A percentile compares a stretch with the other conserved stretches of the same genome.
phyloP scores from a whole-genome alignment of 2,797 vertebrate species.

The Rhynchonycteris naso region DNA sequence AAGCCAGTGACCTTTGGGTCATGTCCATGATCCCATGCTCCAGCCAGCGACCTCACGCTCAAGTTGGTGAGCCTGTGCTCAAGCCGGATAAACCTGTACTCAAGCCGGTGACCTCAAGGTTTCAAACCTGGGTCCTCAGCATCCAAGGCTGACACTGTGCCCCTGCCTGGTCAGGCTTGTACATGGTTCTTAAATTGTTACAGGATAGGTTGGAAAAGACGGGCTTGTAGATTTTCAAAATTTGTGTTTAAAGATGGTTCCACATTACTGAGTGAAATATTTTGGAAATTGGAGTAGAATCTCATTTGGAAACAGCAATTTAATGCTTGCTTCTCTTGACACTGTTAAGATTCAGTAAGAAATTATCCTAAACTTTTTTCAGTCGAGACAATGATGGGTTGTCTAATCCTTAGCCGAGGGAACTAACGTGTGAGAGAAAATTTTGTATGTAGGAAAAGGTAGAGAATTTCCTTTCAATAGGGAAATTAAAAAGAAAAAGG shows the following conservation, averaged over 20 bases:
- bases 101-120: no score
- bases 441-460: background rate
- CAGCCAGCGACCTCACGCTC: no score
- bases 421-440: background rate
- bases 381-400: background rate
- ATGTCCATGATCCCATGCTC: no score
- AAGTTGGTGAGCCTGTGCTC: no score
- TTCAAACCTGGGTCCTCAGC: no score
- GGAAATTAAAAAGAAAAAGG: background rate
- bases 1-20: no score
- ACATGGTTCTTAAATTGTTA: accelerated
- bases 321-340: background rate
- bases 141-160: no score
- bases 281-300: background rate
- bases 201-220: background rate
- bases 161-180: no score
- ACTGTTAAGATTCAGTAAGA: background rate
- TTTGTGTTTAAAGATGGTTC: background rate
- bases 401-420: background rate
- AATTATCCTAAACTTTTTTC: background rate
- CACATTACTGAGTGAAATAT: background rate
- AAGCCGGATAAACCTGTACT: no score
- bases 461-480: background rate
- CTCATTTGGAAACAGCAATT: background rate
- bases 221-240: background rate